Base-by-base conservation (phyloP, 2,888 invertebrate species). In the Lucinisca nassula region DNA sequence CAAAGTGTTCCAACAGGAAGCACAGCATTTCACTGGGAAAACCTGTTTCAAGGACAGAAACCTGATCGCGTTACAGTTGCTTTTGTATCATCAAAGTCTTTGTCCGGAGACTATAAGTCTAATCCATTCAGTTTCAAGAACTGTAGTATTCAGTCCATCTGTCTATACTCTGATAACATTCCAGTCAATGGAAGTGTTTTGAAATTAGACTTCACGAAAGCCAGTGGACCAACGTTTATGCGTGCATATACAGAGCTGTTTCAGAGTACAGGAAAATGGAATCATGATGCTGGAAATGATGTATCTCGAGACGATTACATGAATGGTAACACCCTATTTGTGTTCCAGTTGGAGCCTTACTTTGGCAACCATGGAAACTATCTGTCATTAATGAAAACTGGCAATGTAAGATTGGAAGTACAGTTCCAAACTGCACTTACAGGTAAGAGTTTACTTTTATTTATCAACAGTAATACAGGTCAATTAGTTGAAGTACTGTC, bases 121-220 rank as follows among this genome's bases (percentile, higher is more conserved):
- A 79, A 82, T 38, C 86, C 79, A 24, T 86, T 78, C 24, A 67
- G 82, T 45, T 86, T 86, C 45, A 21, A 35, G n/a, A 86, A 82
- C 49, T 82, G 82, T 55, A 30, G 32, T 17, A 79, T 86, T 75
- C 45, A 37, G 32, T 55, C 45, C 37, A 82, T 82, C 1, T 74
- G 67, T 37, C 24, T 82, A 4, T 79, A 86, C 40, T 40, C 30
- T 0, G 86, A 86, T 49, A 82, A 79, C 32, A 8, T 82, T 24
- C 79, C 82, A 21, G 74, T 79, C 14, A 45, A 70, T 24, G 79
- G 79, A 37, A 67, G 27, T 45, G 82, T 82, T 4, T 30, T 86
- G 27, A 78, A 86, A 72, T 21, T 82, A 8, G 70, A 86, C 35
- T 86, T 82, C 40, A 45, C 17, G 12, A 14, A 14, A 55, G 38